A percentile compares a stretch with the other conserved stretches of the same genome.
phyloP scores from a whole-genome alignment of 2,113 vertebrate genomes.

The Sterrhoptilus dennistouni region DNA sequence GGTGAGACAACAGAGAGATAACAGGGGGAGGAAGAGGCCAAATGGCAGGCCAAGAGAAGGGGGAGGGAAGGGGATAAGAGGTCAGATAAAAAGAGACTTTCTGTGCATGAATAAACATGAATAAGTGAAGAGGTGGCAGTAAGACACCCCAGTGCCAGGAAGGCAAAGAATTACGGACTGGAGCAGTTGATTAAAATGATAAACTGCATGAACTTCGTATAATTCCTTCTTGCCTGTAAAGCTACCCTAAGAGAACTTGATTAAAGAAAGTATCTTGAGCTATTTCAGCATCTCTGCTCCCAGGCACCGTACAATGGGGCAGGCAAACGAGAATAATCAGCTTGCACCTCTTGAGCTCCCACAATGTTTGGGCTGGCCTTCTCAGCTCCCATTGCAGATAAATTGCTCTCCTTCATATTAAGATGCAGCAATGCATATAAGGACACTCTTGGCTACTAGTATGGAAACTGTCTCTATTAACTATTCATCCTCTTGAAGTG shows the following conservation, averaged over 20 bases:
- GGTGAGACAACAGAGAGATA: conserved; percentile 20
- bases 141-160: background rate
- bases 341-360: background rate
- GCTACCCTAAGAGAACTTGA: background rate
- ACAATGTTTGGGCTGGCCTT: background rate
- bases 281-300: background rate
- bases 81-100: conserved; percentile 34
- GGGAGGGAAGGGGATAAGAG: background rate
- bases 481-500: conserved; percentile 26
- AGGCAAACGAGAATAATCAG: background rate
- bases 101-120: conserved; percentile 35
- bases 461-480: conserved; percentile 9
- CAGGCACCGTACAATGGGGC: background rate
- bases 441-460: background rate
- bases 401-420: background rate
- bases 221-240: background rate
- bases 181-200: background rate
- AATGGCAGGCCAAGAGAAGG: conserved; percentile 34
- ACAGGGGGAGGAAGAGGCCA: conserved; percentile 12
- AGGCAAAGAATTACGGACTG: background rate
- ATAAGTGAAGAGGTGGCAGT: background rate
- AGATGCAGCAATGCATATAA: background rate
- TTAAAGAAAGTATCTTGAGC: background rate
- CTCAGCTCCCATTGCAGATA: background rate
- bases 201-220: background rate